Base-by-base conservation (phyloP, 2,797 vertebrate species). In the Apodemus agrarius region DNA sequence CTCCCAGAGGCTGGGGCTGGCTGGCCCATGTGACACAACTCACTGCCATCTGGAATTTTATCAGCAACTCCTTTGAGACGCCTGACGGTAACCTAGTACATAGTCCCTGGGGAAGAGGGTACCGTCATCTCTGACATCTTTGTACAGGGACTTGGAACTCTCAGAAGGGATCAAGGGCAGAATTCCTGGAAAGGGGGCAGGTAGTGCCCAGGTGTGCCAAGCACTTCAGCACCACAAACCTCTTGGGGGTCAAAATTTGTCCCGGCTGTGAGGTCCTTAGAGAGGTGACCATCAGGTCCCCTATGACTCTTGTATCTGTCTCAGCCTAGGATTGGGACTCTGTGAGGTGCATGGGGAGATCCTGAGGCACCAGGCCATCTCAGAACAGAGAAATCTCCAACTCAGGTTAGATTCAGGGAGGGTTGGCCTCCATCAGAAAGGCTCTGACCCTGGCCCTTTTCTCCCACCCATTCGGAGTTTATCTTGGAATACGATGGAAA, bases 181-280 rank as follows among this genome's bases (percentile, higher is more conserved):
- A 87, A 67, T 52, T 29, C 46, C 92, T n/a, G 34, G 78, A 59
- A 79, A 81, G 74, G 46, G 8, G 19, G 11, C 4, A 0, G 6
- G 59, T 57, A 74, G 13, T 5, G 1, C 22, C 81, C 49, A 6
- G 49, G 52, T 29, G 26, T 0, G 2, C 3, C 1, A 0, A 1
- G 49, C 2, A 12, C 86, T 10, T 3, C 22, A 49, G 22, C 6
- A 72, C 21, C 89, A 54, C 22, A 1, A 6, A 7, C 76, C 57
- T 74, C n/a, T 72, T 2, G 9, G 59, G 40, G 54, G 37, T 67
- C 75, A 67, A 65, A 79, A 52, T 34, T 65, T 69, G 13, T 43
- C 19, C 6, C 1, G n/a, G 49, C 24, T 9, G 59, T 82, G 57
- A 37, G 31, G 26, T 59, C 17, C 57, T 63, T 29, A 22, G 78